Base-by-base conservation (phyloP, 1,140 invertebrate species). In the Diabrotica undecimpunctata region DNA sequence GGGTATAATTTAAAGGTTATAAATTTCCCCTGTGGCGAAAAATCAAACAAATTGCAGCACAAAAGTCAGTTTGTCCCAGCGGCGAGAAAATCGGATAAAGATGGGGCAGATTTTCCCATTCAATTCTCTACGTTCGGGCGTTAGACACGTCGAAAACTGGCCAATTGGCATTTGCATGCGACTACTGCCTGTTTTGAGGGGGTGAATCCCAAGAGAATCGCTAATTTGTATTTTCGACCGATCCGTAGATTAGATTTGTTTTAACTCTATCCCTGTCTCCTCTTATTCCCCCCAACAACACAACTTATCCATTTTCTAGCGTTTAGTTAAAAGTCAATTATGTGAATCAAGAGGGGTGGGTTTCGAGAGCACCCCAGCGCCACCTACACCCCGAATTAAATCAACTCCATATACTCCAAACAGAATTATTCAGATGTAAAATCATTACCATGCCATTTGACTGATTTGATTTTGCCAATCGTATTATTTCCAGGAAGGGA, bases 251-350 rank as follows among this genome's bases (percentile, higher is more conserved):
- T 75, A 74, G 74, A 75, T 75, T 75, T 73, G 70, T 70, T 70
- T 65, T 55, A 61, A 69, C 52, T 39, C 61, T 39, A 46, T 46
- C 41, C n/a, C 41, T n/a, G 41, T 46, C 41, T 46, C 41, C 41
- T n/a, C 62, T 50, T 54, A 54, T 62, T 55, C 68, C 69, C 66
- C 70, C 71, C 66, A 55, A 58, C 59, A 70, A 75, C 74, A 75
- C 65, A 72, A 75, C 74, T 74, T 75, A 74, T 74, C 74, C 74
- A 75, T 75, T 75, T 75, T 75, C 74, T 75, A 75, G 69, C 74
- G 73, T 74, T 75, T 75, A 75, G 74, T 72, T 75, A 74, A 75
- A 75, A 75, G 74, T 75, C 74, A 75, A 75, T 75, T 75, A 75
- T 66, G 53, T 62, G 70, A 69, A 70, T 74, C 70, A 65, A 60